Percentiles rank a stretch among this genome's conserved stretches.
These are phyloP conservation scores for Lasius fuliginosus DNA, from an alignment of 2,888 invertebrate genomes.

Conservation along the genomic window DNA sequence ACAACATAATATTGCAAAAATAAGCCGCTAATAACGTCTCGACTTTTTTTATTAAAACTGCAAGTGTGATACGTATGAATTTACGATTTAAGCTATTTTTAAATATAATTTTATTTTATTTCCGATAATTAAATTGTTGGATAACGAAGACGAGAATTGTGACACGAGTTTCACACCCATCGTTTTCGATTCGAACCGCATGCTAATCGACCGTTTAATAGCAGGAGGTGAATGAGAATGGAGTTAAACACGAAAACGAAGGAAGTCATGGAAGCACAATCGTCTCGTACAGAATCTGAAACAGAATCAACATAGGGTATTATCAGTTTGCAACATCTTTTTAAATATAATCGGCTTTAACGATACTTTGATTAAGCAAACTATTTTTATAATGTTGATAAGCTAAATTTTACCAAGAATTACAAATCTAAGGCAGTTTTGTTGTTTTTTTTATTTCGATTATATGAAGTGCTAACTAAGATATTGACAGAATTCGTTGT, in stretches of 20 bases:
- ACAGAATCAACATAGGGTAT: not conserved
- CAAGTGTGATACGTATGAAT: not conserved
- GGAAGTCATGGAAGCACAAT: slow-evolving; percentile 9
- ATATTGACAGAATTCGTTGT: not conserved
- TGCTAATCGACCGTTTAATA: slow-evolving; percentile 27
- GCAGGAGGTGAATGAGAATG: slow-evolving; percentile 49
- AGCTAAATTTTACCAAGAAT: not conserved
- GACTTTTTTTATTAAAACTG: not conserved
- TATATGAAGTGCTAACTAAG: not conserved
- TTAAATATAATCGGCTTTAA: not conserved
- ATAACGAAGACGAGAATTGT: not conserved
- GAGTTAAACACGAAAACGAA: not conserved
- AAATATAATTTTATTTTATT: not conserved
- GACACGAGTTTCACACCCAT: slow-evolving; percentile 23
- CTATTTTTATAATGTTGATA: not conserved
- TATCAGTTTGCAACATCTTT: not conserved
- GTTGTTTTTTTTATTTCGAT: not conserved
- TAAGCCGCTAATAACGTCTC: not conserved
- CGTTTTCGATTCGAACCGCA: slow-evolving; percentile 16
- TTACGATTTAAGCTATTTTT: not conserved
- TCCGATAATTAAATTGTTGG: not conserved
- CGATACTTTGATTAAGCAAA: not conserved
- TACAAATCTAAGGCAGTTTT: no score
- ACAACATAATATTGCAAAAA: not conserved
- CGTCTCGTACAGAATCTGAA: not conserved